phyloP scores from a whole-genome alignment of 1,140 invertebrate genomes.

The Polypedilum vanderplanki region DNA sequence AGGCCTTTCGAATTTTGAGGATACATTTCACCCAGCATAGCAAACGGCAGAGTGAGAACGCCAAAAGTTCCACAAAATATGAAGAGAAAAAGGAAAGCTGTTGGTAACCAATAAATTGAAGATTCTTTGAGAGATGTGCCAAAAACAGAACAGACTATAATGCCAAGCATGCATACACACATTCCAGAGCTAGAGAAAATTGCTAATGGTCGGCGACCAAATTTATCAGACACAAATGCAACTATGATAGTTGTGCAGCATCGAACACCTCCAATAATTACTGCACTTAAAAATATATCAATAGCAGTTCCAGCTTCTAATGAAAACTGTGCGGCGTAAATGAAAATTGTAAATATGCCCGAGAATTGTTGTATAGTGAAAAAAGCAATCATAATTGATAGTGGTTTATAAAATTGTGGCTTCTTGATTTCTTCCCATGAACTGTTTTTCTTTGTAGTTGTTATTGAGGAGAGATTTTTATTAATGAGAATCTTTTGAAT shows the following conservation, averaged over 20 bases:
- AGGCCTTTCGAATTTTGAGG: constrained; percentile 58
- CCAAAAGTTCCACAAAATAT: constrained; percentile 56
- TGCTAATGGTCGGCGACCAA: constrained; percentile 50
- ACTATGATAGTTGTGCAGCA: constrained; percentile 49
- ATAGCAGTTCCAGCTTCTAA: constrained; percentile 50
- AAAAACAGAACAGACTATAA: constrained; percentile 41
- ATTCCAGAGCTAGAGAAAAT: constrained; percentile 56
- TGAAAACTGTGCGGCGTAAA: constrained; percentile 63
- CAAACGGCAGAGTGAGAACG: constrained; percentile 60
- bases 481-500: constrained; percentile 31
- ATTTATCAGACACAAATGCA: constrained; percentile 48
- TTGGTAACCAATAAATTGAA: constrained; percentile 42
- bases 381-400: constrained; percentile 55
- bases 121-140: constrained; percentile 33
- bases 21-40: constrained; percentile 68
- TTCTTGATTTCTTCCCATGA: constrained; percentile 42
- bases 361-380: constrained; percentile 74
- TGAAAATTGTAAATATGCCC: constrained; percentile 67
- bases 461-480: constrained; percentile 28
- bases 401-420: constrained; percentile 53
- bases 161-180: constrained; percentile 49
- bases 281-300: constrained; percentile 51
- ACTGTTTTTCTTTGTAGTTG: constrained; percentile 35
- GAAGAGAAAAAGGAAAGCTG: constrained; percentile 50
- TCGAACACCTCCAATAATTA: constrained; percentile 50